Evolutionary conservation across 2,113 vertebrate species (phyloP).

Genomic region (Callipepla squamata): DNA sequence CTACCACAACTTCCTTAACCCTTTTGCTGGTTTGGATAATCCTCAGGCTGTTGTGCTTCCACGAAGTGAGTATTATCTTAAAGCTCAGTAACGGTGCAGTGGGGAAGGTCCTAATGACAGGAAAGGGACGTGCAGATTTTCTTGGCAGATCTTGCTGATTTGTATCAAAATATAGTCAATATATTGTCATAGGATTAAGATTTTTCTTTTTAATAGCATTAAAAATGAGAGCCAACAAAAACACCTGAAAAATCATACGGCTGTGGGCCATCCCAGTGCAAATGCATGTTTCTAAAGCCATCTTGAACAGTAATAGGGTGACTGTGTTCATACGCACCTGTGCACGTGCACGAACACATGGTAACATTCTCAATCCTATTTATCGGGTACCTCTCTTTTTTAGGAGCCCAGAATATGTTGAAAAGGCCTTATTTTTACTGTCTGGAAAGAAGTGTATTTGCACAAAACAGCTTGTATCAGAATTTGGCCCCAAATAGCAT

Average conservation of each 20-base stretch:
- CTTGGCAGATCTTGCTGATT: neutral
- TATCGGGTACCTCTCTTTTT: neutral
- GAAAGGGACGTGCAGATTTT: neutral
- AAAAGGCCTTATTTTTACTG: neutral
- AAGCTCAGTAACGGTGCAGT: neutral
- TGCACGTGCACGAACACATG: neutral
- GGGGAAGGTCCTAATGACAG: neutral
- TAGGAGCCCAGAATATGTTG: neutral
- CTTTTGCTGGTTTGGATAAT: neutral
- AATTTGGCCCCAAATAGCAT: constrained; percentile 25
- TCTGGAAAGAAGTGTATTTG: neutral
- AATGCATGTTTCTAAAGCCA: neutral
- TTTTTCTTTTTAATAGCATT: neutral
- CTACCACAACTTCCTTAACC: neutral
- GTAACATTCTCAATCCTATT: neutral
- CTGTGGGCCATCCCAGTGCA: neutral
- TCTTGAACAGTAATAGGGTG: neutral
- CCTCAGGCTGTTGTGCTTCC: neutral
- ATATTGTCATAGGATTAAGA: neutral
- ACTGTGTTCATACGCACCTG: neutral
- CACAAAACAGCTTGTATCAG: constrained; percentile 25
- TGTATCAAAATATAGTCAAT: neutral
- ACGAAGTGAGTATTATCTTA: neutral
- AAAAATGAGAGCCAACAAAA: neutral
- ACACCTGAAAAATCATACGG: neutral